Conservation (phyloP, 1,140 invertebrate genomes). For the roundworm (Caenorhabditis elegans) region DNA sequence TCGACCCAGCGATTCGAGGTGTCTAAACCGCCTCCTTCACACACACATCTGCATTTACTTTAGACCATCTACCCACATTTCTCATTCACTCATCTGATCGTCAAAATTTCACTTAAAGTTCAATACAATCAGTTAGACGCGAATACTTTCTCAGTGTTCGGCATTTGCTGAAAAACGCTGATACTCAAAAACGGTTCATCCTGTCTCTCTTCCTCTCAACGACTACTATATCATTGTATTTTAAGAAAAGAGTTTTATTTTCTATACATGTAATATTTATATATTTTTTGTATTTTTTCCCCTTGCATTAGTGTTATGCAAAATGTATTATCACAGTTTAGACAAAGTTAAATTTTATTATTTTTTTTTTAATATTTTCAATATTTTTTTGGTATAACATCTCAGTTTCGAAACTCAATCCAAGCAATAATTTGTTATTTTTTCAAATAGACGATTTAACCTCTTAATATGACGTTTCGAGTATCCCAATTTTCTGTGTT, state of each 20-base stretch:
- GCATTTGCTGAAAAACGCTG: not conserved
- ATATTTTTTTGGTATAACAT: not conserved
- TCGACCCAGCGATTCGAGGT: not conserved
- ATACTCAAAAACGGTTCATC: conserved; percentile 15
- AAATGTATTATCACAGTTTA: too few relatives aligned
- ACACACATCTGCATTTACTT: not conserved
- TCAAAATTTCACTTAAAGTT: conserved; percentile 26
- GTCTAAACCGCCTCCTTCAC: not conserved
- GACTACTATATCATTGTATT: too few relatives aligned
- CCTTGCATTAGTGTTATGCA: too few relatives aligned
- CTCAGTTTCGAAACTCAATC: not conserved
- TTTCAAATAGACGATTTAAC: too few relatives aligned
- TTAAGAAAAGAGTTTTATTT: too few relatives aligned
- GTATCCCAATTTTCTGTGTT: conserved; percentile 24
- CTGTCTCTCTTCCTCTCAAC: too few relatives aligned
- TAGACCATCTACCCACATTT: not conserved
- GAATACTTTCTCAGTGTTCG: not conserved
- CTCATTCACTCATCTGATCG: conserved; percentile 1
- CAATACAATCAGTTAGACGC: not conserved
- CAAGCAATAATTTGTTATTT: not conserved
- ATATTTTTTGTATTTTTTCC: not conserved
- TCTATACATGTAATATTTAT: not conserved
- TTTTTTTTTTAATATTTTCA: too few relatives aligned
- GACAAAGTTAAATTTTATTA: too few relatives aligned
- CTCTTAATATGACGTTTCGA: not conserved